Evolutionary conservation across 2,113 vertebrate species (phyloP).

Genomic region (Arizona elegans): DNA sequence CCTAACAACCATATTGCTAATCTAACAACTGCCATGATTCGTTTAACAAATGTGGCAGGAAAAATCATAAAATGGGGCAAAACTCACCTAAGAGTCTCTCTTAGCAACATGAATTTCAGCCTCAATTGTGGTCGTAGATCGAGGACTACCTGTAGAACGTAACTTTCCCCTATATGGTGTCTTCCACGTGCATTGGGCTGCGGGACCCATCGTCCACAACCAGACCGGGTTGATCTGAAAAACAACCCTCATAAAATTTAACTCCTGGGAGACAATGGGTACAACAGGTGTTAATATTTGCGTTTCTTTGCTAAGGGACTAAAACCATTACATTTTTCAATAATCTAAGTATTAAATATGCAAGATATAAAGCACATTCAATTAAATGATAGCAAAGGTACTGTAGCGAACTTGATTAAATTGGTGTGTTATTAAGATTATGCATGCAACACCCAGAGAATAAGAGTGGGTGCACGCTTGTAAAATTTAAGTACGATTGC

Average conservation of each 20-base stretch:
- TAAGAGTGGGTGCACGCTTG: not conserved
- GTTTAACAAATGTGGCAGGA: no score
- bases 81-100: no score
- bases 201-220: not conserved
- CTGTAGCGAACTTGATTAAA: slow-evolving; percentile 60
- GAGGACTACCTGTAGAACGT: not conserved
- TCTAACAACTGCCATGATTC: no score
- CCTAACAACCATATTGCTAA: no score
- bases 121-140: no score
- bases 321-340: slow-evolving; percentile 58
- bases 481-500: slow-evolving; percentile 28
- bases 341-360: slow-evolving; percentile 61
- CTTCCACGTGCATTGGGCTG: not conserved
- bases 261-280: slow-evolving; percentile 45
- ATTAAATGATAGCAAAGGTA: slow-evolving; percentile 64
- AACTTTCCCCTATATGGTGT: not conserved
- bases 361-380: slow-evolving; percentile 63
- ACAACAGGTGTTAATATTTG: slow-evolving; percentile 61
- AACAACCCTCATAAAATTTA: slow-evolving; percentile 47
- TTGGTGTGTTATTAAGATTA: slow-evolving; percentile 52
- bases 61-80: no score
- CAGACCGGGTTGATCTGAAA: not conserved
- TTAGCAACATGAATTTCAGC: no score
- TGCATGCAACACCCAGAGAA: slow-evolving; percentile 13
- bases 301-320: slow-evolving; percentile 58